Base-by-base conservation (phyloP, 2,888 invertebrate species). In the Cacoxenus indagator region DNA sequence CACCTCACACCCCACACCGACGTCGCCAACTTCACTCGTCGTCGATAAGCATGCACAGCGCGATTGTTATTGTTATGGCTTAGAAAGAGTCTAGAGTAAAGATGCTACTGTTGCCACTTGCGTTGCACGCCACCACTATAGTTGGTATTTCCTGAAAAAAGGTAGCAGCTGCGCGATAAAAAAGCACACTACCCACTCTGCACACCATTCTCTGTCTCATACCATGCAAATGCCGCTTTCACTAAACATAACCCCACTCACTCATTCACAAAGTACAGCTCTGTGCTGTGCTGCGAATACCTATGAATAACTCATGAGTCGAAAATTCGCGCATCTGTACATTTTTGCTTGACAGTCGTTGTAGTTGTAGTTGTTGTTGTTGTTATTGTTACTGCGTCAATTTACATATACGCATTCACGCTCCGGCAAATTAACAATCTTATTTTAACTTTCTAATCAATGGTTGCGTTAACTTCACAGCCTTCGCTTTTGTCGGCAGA, bases 51-150 rank as follows among this genome's bases (percentile, higher is more conserved):
- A 61, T 61, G 43, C 61, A 61, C 37, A 43, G 43, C 61, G 59
- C 59, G 43, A 43, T 61, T 61, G 29, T 43, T 37, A 61, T 43
- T 61, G 61, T 61, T 61, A 61, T 61, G 43, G 61, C 61, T 61
- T 61, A 61, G 61, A 61, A 43, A 17, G n/a, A n/a, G n/a, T n/a
- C n/a, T n/a, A n/a, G n/a, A n/a, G n/a, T n/a, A n/a, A n/a, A n/a
- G 43, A 9, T 43, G 43, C 19, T 26, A 14, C 24, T 61, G 2
- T 48, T 48, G 48, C 48, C 17, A 11, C 17, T 6, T 48, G 17
- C 48, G 6, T 48, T n/a, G 19, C 17, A 19, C 48, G 19, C 5
- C 11, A 29, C 19, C 6, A n/a, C 22, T 14, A 22, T 61, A 61
- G 43, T 61, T 61, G 22, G 27, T 29, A n/a, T n/a, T n/a, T n/a